Evolutionary conservation across 2,113 vertebrate species (phyloP).

Genomic region (Dasyurus viverrinus): DNA sequence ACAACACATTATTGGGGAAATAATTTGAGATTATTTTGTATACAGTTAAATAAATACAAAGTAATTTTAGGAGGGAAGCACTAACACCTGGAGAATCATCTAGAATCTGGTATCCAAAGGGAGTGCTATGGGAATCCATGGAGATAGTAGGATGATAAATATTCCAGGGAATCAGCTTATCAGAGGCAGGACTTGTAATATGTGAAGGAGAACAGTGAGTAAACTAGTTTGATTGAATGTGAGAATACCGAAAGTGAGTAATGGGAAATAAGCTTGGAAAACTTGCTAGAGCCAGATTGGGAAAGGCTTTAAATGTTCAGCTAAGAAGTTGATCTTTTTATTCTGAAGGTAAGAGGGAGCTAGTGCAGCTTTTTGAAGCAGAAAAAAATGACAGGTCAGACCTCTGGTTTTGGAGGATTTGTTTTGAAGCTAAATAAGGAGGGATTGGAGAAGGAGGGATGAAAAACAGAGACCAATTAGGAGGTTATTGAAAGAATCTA

Average conservation of each 20-base stretch:
- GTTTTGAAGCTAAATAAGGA: background rate
- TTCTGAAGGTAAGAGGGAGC: background rate
- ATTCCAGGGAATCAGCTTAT: background rate
- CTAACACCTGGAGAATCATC: background rate
- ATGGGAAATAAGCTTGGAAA: background rate
- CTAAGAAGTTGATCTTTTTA: background rate
- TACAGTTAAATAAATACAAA: background rate
- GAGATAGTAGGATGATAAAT: background rate
- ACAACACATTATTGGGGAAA: too few species aligned
- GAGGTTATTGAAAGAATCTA: background rate
- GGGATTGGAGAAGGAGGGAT: background rate
- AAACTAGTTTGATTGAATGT: background rate
- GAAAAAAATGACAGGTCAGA: background rate
- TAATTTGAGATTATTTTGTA: background rate
- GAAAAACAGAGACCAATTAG: background rate
- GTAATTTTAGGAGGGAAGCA: background rate
- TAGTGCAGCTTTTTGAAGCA: background rate
- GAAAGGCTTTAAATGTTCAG: background rate
- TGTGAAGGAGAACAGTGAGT: background rate
- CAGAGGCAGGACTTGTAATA: background rate
- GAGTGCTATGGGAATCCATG: background rate
- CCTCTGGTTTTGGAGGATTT: background rate
- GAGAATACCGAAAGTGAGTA: background rate
- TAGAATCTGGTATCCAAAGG: background rate
- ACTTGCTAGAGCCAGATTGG: background rate